Evolutionary conservation across 2,113 vertebrate species (phyloP), one percentile per base, ranked within the genome.

Genomic region (Erythrocercus mccallii): DNA sequence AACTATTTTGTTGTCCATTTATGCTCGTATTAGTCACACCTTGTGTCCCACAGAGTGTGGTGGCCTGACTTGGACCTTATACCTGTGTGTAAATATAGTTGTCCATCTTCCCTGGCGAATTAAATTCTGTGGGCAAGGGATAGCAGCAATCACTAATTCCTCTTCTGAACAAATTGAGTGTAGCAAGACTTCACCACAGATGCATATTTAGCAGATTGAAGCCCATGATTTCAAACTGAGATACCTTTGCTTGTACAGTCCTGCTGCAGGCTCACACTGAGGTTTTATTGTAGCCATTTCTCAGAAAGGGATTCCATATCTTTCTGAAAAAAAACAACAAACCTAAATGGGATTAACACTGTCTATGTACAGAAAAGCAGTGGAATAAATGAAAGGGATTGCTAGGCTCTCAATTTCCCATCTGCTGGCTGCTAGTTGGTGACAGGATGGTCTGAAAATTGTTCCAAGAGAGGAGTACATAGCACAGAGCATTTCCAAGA

Each of bases 401-500:
- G n/a, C 64, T 66, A 65, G 62, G 42, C 33, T 94, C 72, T 86
- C 69, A 81, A 74, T 88, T 88, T 54, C 69, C 60, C 69, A 78
- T 90, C 81, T 71, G 85, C 56, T 94, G 93, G 54, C 53, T 80
- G 51, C 65, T 81, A 56, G 30, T 6, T 77, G 91, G 38, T 47
- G 40, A 88, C 86, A 90, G 62, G 47, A 94, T 48, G 37, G 20
- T 40, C 81, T 73, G 74, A 92, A 83, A 90, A 50, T 44, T 24
- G 10, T 93, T 95, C 81, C 78, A 94, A 82, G 82, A 76, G 54
- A 89, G 74, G 56, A 92, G 44, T 22, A 33, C 40, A 37, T 23
- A 93, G 54, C 30, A 72, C 50, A 60, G 60, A 93, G 56, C 35
- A 18, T 60, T 93, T 95, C 79, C 82, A 86, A 83, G 92, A 93